A percentile compares a stretch with the other conserved stretches of the same genome.
Conservation (phyloP, 1,140 invertebrate genomes). For the Proales similis region DNA sequence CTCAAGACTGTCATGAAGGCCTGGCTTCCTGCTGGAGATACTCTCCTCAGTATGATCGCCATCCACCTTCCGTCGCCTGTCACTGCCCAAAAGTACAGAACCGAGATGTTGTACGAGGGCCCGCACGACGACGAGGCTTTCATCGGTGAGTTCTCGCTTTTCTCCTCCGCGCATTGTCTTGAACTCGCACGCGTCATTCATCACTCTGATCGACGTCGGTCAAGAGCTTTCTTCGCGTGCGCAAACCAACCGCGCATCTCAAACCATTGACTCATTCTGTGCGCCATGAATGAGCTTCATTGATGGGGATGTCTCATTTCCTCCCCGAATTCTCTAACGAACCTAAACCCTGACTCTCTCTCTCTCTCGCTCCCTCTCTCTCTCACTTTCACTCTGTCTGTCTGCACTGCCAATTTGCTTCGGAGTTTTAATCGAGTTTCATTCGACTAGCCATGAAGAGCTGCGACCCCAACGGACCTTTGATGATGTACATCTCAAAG, state of each 20-base stretch:
- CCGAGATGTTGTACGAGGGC: conserved; percentile 85
- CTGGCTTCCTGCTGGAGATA: conserved; percentile 98
- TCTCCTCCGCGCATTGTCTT: neutral
- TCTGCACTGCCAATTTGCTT: neutral
- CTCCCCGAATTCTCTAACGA: too few relatives aligned
- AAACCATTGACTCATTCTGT: conserved; percentile 37
- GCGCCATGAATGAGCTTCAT: conserved; percentile 24
- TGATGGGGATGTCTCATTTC: conserved; percentile 37
- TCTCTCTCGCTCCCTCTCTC: too few relatives aligned
- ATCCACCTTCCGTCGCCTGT: conserved; percentile 98
- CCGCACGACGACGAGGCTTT: conserved; percentile 94
- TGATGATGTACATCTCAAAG: conserved; percentile 99
- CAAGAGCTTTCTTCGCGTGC: neutral
- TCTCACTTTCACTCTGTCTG: too few relatives aligned
- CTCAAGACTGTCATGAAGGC: conserved; percentile 77
- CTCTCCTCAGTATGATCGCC: conserved; percentile 99
- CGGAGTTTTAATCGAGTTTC: neutral
- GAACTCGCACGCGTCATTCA: neutral
- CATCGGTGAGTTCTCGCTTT: conserved; percentile 62
- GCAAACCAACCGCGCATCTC: conserved; percentile 23
- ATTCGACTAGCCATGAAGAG: conserved; percentile 59
- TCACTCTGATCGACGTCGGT: neutral
- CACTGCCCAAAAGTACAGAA: conserved; percentile 95
- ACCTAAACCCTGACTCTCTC: too few relatives aligned
- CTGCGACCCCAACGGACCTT: conserved; percentile 87